Evolutionary conservation across 2,113 vertebrate species (phyloP).

Genomic region (Heterotis niloticus): DNA sequence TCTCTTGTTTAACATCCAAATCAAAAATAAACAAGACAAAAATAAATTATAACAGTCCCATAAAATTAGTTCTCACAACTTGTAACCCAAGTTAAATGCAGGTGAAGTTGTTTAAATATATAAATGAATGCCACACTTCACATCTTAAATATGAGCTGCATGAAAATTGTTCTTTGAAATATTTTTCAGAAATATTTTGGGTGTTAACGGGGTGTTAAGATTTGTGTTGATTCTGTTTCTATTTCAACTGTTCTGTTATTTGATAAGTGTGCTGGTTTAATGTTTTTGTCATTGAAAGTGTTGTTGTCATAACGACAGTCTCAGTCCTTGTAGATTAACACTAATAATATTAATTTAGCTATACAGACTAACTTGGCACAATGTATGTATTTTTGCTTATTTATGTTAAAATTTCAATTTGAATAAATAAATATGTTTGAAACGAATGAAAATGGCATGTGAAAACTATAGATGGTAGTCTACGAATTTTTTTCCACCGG

Average conservation of each 20-base stretch:
- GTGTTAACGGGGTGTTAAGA: not conserved
- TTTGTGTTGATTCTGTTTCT: not conserved
- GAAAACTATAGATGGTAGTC: not conserved
- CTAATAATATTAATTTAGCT: not conserved
- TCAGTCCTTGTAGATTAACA: not conserved
- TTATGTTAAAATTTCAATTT: not conserved
- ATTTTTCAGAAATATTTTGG: constrained; percentile 5
- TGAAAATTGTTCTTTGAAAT: not conserved
- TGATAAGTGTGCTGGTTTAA: not conserved
- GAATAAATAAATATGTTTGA: not conserved
- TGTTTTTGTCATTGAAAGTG: not conserved
- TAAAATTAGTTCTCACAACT: not conserved
- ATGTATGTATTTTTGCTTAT: not conserved
- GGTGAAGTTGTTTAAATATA: not conserved
- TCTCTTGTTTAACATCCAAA: too few relatives aligned
- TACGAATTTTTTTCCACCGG: constrained; percentile 16
- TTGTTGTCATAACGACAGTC: too few relatives aligned
- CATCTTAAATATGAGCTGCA: not conserved
- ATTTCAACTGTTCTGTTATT: not conserved
- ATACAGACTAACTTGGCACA: not conserved
- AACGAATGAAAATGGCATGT: not conserved
- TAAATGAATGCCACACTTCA: not conserved
- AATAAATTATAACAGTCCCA: not conserved
- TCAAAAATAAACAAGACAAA: not conserved
- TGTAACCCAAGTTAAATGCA: too few relatives aligned